phyloP scores from a whole-genome alignment of 2,888 invertebrate species.

The Choristoneura rosaceana region DNA sequence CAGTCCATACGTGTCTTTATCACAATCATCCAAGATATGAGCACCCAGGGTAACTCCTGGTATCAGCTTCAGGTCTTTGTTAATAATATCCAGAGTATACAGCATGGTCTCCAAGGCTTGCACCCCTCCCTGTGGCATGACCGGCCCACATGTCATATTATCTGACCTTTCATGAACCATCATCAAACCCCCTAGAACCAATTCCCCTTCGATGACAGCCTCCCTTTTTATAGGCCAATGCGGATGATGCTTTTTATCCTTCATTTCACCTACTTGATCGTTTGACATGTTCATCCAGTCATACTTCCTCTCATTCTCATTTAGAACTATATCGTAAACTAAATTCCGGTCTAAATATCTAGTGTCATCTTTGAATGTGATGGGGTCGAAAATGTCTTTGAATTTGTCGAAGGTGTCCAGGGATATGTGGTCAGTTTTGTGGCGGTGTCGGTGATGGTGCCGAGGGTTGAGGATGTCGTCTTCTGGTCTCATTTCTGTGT shows the following conservation, averaged over 20 bases:
- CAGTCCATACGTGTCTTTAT: conserved; percentile 97
- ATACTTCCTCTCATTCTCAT: conserved; percentile 57
- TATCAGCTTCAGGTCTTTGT: conserved; percentile 87
- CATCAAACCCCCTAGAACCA: conserved; percentile 96
- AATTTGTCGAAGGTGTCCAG: conserved; percentile 34
- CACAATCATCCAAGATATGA: conserved; percentile 96
- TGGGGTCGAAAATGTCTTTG: conserved; percentile 51
- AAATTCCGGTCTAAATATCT: conserved; percentile 59
- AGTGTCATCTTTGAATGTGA: conserved; percentile 56
- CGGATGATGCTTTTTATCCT: conserved; percentile 69
- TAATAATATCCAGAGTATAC: conserved; percentile 93
- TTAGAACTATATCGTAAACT: conserved; percentile 51
- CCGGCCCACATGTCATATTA: conserved; percentile 94
- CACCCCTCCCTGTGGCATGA: conserved; percentile 97
- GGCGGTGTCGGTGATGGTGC: conserved; percentile 62
- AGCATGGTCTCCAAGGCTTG: conserved; percentile 97
- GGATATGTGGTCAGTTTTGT: conserved; percentile 37
- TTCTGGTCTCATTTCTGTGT: conserved; percentile 67
- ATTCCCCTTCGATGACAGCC: conserved; percentile 94
- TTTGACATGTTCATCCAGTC: conserved; percentile 75
- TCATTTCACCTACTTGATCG: conserved; percentile 72
- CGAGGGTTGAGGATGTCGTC: conserved; percentile 56
- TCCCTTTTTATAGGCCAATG: conserved; percentile 94
- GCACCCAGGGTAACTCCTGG: conserved; percentile 94
- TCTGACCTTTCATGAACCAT: conserved; percentile 97